Percentiles rank a stretch among this genome's conserved stretches.
Evolutionary conservation across 1,140 invertebrate species (phyloP).

Genomic region (Drosophila trapezifrons): DNA sequence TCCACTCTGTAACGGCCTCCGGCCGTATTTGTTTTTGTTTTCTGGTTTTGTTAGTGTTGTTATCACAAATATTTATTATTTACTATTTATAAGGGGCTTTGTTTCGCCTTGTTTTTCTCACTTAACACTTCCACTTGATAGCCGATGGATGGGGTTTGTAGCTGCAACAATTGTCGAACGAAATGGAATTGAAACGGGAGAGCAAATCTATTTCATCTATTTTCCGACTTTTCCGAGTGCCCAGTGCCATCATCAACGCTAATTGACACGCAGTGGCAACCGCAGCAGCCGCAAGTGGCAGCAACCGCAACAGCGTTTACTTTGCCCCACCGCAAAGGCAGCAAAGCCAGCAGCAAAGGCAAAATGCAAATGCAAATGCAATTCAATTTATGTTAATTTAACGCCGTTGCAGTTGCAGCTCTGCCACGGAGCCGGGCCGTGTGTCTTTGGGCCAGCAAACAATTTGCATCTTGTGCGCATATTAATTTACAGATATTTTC

Average conservation of each 20-base stretch:
- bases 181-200: conserved; percentile 74
- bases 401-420: conserved; percentile 51
- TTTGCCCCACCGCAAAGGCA: conserved; percentile 39
- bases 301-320: conserved; percentile 57
- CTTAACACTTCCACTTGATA: conserved; percentile 71
- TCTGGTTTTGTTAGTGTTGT: conserved; percentile 53
- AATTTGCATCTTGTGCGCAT: conserved; percentile 83
- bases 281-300: conserved; percentile 42
- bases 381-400: conserved; percentile 84
- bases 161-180: conserved; percentile 61
- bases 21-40: conserved; percentile 38
- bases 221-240: conserved; percentile 46
- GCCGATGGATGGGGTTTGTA: conserved; percentile 31
- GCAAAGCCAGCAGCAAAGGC: conserved; percentile 65
- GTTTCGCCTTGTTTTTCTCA: conserved; percentile 54
- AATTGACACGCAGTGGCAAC: conserved; percentile 77
- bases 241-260: conserved; percentile 76
- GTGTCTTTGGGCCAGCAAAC: conserved; percentile 77
- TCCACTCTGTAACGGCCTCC: conserved; percentile 7
- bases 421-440: conserved; percentile 37
- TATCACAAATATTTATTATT: conserved; percentile 66
- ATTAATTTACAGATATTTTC: conserved; percentile 83
- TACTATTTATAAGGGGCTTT: conserved; percentile 47
- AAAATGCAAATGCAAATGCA: conserved; percentile 83
- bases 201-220: conserved; percentile 67